phyloP scores from a whole-genome alignment of 2,797 vertebrate species.

The Balearica regulorum region DNA sequence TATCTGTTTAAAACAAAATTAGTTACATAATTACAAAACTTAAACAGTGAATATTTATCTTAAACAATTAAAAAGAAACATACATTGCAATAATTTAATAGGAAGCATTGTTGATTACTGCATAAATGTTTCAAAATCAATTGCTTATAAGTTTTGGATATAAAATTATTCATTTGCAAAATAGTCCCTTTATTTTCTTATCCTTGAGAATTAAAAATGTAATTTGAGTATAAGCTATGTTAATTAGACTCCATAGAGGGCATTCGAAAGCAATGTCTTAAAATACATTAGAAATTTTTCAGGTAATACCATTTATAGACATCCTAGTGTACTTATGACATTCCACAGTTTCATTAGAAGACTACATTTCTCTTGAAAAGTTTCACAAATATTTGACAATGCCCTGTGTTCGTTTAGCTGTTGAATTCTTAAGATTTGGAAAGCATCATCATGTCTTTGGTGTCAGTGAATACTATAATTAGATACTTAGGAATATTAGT shows the following conservation, averaged over 20 bases:
- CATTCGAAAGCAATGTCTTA: neutral
- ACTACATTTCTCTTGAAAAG: neutral
- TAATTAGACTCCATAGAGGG: neutral
- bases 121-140: neutral
- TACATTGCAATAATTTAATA: neutral
- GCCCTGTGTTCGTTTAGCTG: neutral
- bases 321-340: neutral
- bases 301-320: neutral
- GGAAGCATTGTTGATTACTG: neutral
- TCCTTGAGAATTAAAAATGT: neutral
- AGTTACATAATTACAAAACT: neutral
- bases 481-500: neutral
- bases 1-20: neutral
- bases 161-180: neutral
- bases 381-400: neutral
- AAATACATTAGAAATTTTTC: neutral
- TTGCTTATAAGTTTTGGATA: neutral
- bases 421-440: neutral
- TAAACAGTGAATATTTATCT: neutral
- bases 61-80: neutral
- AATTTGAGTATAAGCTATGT: neutral
- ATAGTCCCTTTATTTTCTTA: neutral
- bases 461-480: neutral
- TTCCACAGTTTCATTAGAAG: neutral
- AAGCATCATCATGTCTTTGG: neutral